Conservation (phyloP, 2,888 invertebrate genomes). For the Lampropteryx suffumata region DNA sequence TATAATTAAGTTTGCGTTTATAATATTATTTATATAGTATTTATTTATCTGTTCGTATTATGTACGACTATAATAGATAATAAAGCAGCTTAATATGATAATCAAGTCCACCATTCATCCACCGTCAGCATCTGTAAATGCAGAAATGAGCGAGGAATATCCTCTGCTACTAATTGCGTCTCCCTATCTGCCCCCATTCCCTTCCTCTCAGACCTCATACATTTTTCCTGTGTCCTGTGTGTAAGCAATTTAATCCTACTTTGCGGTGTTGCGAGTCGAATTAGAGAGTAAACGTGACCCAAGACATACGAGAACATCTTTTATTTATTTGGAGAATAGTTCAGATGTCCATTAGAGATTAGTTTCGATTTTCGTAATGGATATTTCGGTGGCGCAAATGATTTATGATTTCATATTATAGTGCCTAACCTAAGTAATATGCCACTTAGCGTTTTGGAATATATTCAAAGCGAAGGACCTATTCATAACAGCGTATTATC, state of each 20-base stretch:
- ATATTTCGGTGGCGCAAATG: background rate
- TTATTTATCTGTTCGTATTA: too few species aligned
- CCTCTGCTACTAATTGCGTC: constrained; percentile 44
- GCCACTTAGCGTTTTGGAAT: too few species aligned
- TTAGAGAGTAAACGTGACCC: constrained; percentile 18
- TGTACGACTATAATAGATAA: too few species aligned
- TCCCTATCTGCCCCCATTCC: constrained; percentile 16
- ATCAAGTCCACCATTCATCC: too few species aligned
- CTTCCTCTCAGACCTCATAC: constrained; percentile 36
- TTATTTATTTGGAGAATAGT: constrained; percentile 7
- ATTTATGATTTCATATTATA: too few species aligned
- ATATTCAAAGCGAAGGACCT: too few species aligned
- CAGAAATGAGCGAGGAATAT: constrained; percentile 38
- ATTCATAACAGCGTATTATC: too few species aligned
- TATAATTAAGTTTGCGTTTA: too few species aligned
- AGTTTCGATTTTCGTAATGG: background rate
- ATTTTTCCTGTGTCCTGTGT: constrained; percentile 50
- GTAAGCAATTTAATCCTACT: constrained; percentile 52
- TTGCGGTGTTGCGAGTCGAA: constrained; percentile 39
- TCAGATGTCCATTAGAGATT: constrained; percentile 3
- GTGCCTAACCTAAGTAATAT: too few species aligned
- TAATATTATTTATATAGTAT: too few species aligned
- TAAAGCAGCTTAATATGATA: too few species aligned
- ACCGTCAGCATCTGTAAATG: constrained; percentile 34
- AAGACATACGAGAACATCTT: constrained; percentile 2